Base-by-base conservation (phyloP, 1,140 invertebrate genomes). In the Chymomyza costata region DNA sequence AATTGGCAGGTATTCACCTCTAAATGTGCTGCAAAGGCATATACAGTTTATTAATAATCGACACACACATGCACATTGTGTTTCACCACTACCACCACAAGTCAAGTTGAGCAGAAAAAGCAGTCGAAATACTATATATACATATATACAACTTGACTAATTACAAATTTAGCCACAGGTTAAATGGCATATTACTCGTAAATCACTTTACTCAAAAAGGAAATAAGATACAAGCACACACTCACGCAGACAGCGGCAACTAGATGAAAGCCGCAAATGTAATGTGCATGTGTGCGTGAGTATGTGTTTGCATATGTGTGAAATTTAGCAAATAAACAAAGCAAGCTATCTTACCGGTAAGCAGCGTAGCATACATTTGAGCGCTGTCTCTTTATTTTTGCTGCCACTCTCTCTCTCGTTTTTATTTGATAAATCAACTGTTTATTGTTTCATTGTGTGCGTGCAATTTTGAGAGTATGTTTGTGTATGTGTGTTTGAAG, bases 81-180 rank as follows among this genome's bases (percentile, higher is more conserved):
- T n/a, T n/a, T n/a, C 32, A 47, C 25, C n/a, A n/a, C n/a, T n/a
- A n/a, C 37, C 15, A 30, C 43, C 47, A 43, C 19, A 51, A 48
- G 38, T 15, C 61, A 62, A 25, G 3, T 10, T 34, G n/a, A n/a
- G n/a, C n/a, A n/a, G n/a, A 3, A 34, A 34, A 34, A 34, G 32
- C 32, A 34, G 13, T 13, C n/a, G 32, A 8, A 34, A 66, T 63
- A 49, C 58, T 58, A 53, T 66, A 58, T 49, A 63, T 66, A 59
- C 59, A 46, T 54, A 60, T 11, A 34, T 28, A 53, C 49, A 66
- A 63, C 59, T 66, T 66, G 63, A 66, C 63, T 66, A 65, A 65
- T 63, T 63, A 66, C 53, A 66, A 62, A 66, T 58, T 66, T 66
- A 66, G 59, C 63, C 59, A 62, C 63, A 66, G 59, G 62, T 65